Conservation (phyloP, 2,888 invertebrate genomes). For the Pimpla rufipes region DNA sequence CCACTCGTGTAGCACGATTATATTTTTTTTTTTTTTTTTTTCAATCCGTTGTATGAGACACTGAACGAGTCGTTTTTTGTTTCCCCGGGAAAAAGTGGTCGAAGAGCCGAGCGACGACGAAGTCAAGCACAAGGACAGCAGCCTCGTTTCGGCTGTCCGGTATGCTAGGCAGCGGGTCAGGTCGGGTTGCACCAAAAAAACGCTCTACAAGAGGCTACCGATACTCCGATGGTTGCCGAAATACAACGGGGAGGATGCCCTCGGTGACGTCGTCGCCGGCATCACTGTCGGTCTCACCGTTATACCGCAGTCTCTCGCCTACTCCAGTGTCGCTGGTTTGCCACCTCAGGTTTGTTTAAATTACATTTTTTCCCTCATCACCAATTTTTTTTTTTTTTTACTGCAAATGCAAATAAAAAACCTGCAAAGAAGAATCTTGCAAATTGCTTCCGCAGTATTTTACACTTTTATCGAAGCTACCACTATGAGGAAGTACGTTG, state of each 20-base stretch:
- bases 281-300: constrained; percentile 97
- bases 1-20: neutral
- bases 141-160: constrained; percentile 80
- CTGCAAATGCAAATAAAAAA: neutral
- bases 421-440: too few relatives aligned
- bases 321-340: constrained; percentile 92
- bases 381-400: constrained; percentile 5
- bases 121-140: constrained; percentile 78
- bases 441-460: too few relatives aligned
- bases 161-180: constrained; percentile 86
- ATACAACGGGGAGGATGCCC: constrained; percentile 90
- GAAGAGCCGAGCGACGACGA: constrained; percentile 81
- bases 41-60: neutral
- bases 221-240: constrained; percentile 92
- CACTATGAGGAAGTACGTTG: too few relatives aligned
- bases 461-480: too few relatives aligned
- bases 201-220: constrained; percentile 91
- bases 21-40: too few relatives aligned
- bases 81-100: constrained; percentile 76
- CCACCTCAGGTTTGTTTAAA: constrained; percentile 88
- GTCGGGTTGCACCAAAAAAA: constrained; percentile 89
- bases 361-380: neutral
- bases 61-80: constrained; percentile 11
- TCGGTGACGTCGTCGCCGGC: constrained; percentile 96
- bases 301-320: constrained; percentile 95